These are phyloP conservation scores for Miltochrista miniata DNA, from an alignment of 2,888 invertebrate species.

Conservation along the genomic window DNA sequence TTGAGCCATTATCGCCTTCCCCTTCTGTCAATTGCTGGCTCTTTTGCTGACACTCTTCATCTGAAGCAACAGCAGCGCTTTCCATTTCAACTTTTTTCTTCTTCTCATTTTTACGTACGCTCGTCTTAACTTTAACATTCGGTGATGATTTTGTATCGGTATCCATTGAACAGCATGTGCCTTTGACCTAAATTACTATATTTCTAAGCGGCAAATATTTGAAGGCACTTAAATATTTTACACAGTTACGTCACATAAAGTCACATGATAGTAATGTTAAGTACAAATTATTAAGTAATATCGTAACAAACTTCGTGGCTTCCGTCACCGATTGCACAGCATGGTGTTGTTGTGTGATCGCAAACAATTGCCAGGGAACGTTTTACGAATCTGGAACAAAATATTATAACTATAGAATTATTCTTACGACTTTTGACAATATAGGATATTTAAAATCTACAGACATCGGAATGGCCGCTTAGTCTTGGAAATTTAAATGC, in stretches of 20 bases:
- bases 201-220: conserved; percentile 41
- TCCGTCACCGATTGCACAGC: conserved; percentile 62
- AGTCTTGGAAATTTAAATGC: conserved; percentile 17
- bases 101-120: conserved; percentile 68
- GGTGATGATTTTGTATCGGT: conserved; percentile 54
- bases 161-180: conserved; percentile 76
- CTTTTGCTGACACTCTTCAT: conserved; percentile 51
- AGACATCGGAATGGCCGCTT: conserved; percentile 2
- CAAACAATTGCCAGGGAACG: conserved; percentile 51
- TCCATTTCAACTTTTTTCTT: conserved; percentile 63
- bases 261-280: conserved; percentile 64
- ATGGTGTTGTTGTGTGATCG: conserved; percentile 46
- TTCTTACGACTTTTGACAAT: conserved; percentile 15
- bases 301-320: conserved; percentile 53
- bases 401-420: conserved; percentile 14
- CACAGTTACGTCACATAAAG: conserved; percentile 57
- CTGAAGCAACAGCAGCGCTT: conserved; percentile 40
- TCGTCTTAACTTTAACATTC: conserved; percentile 58
- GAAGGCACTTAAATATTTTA: conserved; percentile 32
- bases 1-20: conserved; percentile 46
- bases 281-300: conserved; percentile 58
- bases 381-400: conserved; percentile 61
- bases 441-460: too few relatives aligned
- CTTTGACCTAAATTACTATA: conserved; percentile 43
- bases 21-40: conserved; percentile 44